phyloP scores from a whole-genome alignment of 2,888 invertebrate species.

The Drosophila pseudotakahashii region DNA sequence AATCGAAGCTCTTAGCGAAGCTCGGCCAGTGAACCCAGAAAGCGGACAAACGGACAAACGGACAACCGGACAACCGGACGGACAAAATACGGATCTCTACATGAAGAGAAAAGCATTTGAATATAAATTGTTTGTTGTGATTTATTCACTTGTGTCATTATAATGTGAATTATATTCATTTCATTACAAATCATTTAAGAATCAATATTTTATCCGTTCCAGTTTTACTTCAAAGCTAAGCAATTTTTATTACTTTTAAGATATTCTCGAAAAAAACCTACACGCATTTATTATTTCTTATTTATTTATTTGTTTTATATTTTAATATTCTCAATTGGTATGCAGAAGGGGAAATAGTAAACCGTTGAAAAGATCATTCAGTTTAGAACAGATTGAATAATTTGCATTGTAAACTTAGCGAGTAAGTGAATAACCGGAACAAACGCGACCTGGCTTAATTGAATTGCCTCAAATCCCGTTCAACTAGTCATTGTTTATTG shows the following conservation, averaged over 20 bases:
- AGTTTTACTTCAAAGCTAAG: background rate
- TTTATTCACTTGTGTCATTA: constrained; percentile 8
- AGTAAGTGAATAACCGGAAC: background rate
- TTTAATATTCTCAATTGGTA: too few species aligned
- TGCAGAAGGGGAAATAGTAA: background rate
- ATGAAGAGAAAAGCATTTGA: background rate
- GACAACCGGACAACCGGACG: background rate
- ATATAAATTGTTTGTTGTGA: constrained; percentile 11
- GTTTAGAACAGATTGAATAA: constrained; percentile 1
- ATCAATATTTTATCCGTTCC: background rate
- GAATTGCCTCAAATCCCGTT: constrained; percentile 1
- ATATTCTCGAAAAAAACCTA: too few species aligned
- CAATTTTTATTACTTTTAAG: too few species aligned
- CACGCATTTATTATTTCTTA: too few species aligned
- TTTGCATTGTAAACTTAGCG: background rate
- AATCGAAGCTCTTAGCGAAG: constrained; percentile 21
- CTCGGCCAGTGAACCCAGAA: constrained; percentile 38
- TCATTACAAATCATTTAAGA: background rate
- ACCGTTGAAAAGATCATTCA: background rate
- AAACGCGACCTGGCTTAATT: constrained; percentile 15
- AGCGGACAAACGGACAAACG: background rate
- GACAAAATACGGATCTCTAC: constrained; percentile 1
- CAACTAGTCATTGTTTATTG: constrained; percentile 6
- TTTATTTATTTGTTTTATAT: too few species aligned
- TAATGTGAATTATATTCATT: background rate